Conservation (phyloP, 92 coral and sea anemone genomes). For the Palythoa grandis region DNA sequence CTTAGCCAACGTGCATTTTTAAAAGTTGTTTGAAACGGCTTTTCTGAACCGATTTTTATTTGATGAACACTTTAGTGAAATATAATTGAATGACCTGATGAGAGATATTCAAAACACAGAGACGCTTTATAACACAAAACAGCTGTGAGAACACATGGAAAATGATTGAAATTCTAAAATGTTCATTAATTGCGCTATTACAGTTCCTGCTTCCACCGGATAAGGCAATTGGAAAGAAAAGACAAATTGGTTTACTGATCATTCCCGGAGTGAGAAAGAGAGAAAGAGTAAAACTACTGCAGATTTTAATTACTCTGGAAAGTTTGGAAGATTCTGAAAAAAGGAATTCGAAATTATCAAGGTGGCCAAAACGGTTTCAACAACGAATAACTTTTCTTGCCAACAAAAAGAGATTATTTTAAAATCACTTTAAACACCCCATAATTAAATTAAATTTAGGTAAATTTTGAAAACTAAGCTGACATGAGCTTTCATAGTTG, state of each 20-base stretch:
- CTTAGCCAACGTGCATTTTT: not conserved
- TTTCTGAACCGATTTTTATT: not conserved
- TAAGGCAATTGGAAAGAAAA: not conserved
- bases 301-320: not conserved
- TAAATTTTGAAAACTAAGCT: not conserved
- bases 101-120: constrained; percentile 15
- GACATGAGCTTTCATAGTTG: not conserved
- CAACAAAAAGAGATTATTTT: not conserved
- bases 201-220: constrained; percentile 25
- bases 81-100: constrained; percentile 23
- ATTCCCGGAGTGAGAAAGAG: not conserved
- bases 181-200: constrained; percentile 25
- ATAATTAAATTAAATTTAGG: constrained; percentile 8
- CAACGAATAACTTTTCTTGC: not conserved
- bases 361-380: not conserved
- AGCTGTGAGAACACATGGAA: not conserved
- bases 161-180: constrained; percentile 15
- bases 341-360: not conserved
- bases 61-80: not conserved
- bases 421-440: not conserved
- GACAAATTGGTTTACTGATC: not conserved
- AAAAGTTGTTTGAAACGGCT: not conserved
- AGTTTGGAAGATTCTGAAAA: not conserved
- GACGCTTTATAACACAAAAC: not conserved
- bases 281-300: not conserved